phyloP scores from a whole-genome alignment of 1,140 invertebrate genomes.

The Aricia agestis region DNA sequence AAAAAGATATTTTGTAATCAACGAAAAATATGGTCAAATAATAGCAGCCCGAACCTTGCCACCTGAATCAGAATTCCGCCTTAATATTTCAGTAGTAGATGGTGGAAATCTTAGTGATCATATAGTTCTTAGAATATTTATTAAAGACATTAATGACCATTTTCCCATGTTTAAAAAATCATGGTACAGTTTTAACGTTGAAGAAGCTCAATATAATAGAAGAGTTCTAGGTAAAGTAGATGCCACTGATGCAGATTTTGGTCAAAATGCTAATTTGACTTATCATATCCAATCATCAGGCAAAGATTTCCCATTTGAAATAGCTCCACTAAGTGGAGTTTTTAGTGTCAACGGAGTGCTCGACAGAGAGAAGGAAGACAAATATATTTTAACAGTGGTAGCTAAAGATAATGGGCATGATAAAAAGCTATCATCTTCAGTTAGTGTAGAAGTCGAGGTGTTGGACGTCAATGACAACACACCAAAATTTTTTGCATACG shows the following conservation, averaged over 20 bases:
- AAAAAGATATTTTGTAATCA: conserved; percentile 84
- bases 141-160: conserved; percentile 92
- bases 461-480: conserved; percentile 88
- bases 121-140: conserved; percentile 80
- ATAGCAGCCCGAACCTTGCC: conserved; percentile 84
- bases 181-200: conserved; percentile 88
- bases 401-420: conserved; percentile 82
- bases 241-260: conserved; percentile 86
- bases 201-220: conserved; percentile 85
- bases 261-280: conserved; percentile 84
- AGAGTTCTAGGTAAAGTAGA: conserved; percentile 84
- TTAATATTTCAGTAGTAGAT: conserved; percentile 88
- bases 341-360: conserved; percentile 85
- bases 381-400: conserved; percentile 85
- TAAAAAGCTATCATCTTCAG: conserved; percentile 80
- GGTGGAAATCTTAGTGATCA: conserved; percentile 83
- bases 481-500: conserved; percentile 84
- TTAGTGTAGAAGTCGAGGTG: conserved; percentile 87
- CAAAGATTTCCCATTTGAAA: conserved; percentile 83
- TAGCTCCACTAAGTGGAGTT: conserved; percentile 84
- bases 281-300: conserved; percentile 81
- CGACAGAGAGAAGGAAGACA: conserved; percentile 85
- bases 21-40: conserved; percentile 84
- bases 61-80: conserved; percentile 85
- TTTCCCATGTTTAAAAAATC: conserved; percentile 87